phyloP scores from a whole-genome alignment of 2,113 vertebrate species.

The Alouatta palliata region DNA sequence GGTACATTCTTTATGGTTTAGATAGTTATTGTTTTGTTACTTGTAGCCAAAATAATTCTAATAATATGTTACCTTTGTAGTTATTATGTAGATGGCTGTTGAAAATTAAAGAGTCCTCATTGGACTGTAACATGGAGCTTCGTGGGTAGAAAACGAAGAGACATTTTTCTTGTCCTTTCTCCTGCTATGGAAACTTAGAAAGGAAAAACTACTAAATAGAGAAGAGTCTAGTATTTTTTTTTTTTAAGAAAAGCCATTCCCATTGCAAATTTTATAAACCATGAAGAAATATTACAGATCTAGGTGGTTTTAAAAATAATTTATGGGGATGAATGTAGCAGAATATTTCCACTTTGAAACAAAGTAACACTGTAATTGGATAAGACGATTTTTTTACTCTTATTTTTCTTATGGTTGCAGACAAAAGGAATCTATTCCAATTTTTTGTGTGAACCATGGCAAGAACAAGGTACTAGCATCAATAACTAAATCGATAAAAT shows the following conservation, averaged over 20 bases:
- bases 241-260: not conserved
- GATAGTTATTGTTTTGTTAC: not conserved
- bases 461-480: not conserved
- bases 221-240: not conserved
- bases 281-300: not conserved
- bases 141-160: conserved; percentile 16
- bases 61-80: not conserved
- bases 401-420: conserved; percentile 3
- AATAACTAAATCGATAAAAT: not conserved
- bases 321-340: not conserved
- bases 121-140: not conserved
- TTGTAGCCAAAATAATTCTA: not conserved
- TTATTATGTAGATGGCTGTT: not conserved
- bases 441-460: conserved; percentile 2
- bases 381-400: not conserved
- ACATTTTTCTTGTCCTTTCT: not conserved
- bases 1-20: not conserved
- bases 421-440: not conserved
- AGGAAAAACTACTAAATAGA: not conserved
- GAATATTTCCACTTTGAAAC: conserved; percentile 42
- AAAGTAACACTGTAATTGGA: not conserved
- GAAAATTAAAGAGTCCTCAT: not conserved
- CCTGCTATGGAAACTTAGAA: not conserved
- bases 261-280: not conserved
- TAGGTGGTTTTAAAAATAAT: conserved; percentile 3